Percentiles rank a stretch among this genome's conserved stretches.
Conservation (phyloP, 2,113 vertebrate genomes). For the Anoplopoma fimbria region DNA sequence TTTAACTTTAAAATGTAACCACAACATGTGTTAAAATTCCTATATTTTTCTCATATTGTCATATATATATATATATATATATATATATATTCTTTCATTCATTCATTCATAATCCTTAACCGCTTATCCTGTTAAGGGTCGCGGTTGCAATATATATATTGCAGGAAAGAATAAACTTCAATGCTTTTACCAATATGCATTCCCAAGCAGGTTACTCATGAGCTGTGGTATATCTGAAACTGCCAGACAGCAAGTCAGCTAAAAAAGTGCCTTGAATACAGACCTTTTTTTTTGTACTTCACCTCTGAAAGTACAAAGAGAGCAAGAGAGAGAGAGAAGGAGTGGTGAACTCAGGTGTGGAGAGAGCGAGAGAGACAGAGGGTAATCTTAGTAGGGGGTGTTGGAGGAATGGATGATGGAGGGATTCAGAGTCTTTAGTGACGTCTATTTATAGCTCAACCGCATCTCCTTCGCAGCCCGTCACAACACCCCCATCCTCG, state of each 20-base stretch:
- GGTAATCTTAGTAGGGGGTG: constrained; percentile 9
- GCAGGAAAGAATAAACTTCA: too few relatives aligned
- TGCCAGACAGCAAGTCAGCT: background rate
- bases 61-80: too few relatives aligned
- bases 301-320: background rate
- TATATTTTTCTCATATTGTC: too few relatives aligned
- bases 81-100: too few relatives aligned
- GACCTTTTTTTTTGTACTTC: background rate
- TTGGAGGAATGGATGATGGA: constrained; percentile 7
- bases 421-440: constrained; percentile 39
- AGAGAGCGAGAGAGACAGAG: constrained; percentile 15
- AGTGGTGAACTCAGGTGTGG: constrained; percentile 33
- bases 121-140: too few relatives aligned
- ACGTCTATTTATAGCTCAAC: constrained; percentile 73
- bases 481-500: constrained; percentile 61
- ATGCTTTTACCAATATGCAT: too few relatives aligned
- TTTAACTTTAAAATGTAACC: too few relatives aligned
- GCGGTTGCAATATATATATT: too few relatives aligned
- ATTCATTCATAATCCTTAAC: too few relatives aligned
- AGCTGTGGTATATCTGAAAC: background rate
- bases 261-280: constrained; percentile 10
- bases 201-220: constrained; percentile 3
- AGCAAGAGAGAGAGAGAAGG: constrained; percentile 1
- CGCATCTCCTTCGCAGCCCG: constrained; percentile 26
- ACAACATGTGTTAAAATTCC: too few relatives aligned